A percentile compares a stretch with the other conserved stretches of the same genome.
phyloP scores from a whole-genome alignment of 1,140 invertebrate species.

The Chymomyza costata region DNA sequence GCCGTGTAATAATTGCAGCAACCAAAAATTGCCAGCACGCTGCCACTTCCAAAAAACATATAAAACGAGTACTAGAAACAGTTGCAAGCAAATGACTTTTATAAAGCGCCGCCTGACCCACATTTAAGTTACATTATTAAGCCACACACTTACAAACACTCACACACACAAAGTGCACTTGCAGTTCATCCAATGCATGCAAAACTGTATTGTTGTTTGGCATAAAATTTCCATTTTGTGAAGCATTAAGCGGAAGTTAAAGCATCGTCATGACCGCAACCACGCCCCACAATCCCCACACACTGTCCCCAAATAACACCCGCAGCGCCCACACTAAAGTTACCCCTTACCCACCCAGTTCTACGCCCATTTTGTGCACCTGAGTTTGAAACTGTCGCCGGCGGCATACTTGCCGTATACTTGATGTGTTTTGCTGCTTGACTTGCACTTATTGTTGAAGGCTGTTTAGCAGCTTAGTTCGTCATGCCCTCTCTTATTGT shows the following conservation, averaged over 20 bases:
- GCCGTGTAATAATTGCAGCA: slow-evolving; percentile 47
- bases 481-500: too few relatives aligned
- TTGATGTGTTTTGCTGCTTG: slow-evolving; percentile 10
- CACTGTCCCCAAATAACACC: too few relatives aligned
- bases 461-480: slow-evolving; percentile 14
- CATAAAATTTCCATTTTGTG: neutral
- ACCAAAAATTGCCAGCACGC: slow-evolving; percentile 31
- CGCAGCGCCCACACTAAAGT: too few relatives aligned
- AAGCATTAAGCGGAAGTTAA: slow-evolving; percentile 37
- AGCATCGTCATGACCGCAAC: neutral
- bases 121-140: slow-evolving; percentile 49
- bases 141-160: slow-evolving; percentile 6
- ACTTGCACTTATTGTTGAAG: slow-evolving; percentile 34
- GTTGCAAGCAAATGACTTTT: slow-evolving; percentile 48
- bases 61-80: too few relatives aligned
- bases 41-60: too few relatives aligned
- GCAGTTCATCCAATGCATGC: too few relatives aligned
- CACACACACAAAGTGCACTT: too few relatives aligned
- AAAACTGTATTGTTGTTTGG: slow-evolving; percentile 16
- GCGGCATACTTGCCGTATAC: too few relatives aligned
- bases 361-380: too few relatives aligned
- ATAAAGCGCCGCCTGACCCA: slow-evolving; percentile 48
- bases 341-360: too few relatives aligned
- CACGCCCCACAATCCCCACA: neutral
- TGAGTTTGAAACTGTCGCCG: too few relatives aligned